Percentiles rank a stretch among this genome's conserved stretches.
These are phyloP conservation scores for Pycnomerus fuliginosus DNA, from an alignment of 2,888 invertebrate species.

Conservation along the genomic window DNA sequence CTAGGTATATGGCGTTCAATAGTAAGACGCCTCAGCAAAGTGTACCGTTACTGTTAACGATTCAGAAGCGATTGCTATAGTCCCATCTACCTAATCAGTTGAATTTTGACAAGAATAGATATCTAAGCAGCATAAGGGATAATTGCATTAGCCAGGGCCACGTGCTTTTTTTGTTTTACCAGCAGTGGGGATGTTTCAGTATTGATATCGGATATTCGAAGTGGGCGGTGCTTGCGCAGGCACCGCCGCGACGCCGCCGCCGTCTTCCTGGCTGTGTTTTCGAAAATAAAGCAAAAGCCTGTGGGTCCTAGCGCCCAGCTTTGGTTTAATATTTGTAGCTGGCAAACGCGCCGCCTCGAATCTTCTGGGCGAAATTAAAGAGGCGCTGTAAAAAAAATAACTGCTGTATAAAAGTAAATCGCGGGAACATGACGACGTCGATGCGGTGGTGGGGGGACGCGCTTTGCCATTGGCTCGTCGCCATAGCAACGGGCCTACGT, in stretches of 20 bases:
- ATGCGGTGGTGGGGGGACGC: conserved; percentile 36
- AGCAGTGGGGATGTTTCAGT: conserved; percentile 38
- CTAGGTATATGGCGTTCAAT: too few relatives aligned
- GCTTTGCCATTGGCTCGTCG: conserved; percentile 42
- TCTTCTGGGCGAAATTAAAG: conserved; percentile 22
- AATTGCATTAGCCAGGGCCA: conserved; percentile 43
- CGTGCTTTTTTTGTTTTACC: conserved; percentile 45
- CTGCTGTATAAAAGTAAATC: conserved; percentile 23
- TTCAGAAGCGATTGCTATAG: too few relatives aligned
- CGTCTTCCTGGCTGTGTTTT: conserved; percentile 27
- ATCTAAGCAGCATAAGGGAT: conserved; percentile 34
- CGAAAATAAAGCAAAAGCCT: conserved; percentile 29
- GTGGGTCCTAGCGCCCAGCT: conserved; percentile 10
- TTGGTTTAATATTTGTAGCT: conserved; percentile 20
- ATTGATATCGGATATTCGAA: conserved; percentile 49
- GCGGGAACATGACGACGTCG: conserved; percentile 26
- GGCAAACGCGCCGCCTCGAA: conserved; percentile 15
- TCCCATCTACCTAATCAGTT: conserved; percentile 24
- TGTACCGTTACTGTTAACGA: too few relatives aligned
- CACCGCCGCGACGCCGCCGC: conserved; percentile 38
- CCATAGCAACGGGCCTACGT: conserved; percentile 48
- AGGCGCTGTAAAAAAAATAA: conserved; percentile 17
- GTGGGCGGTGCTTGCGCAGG: conserved; percentile 29
- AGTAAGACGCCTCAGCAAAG: too few relatives aligned
- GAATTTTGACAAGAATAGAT: conserved; percentile 31